Evolutionary conservation across 1,140 invertebrate genomes (phyloP).

Genomic region (Drosophila bifasciata): DNA sequence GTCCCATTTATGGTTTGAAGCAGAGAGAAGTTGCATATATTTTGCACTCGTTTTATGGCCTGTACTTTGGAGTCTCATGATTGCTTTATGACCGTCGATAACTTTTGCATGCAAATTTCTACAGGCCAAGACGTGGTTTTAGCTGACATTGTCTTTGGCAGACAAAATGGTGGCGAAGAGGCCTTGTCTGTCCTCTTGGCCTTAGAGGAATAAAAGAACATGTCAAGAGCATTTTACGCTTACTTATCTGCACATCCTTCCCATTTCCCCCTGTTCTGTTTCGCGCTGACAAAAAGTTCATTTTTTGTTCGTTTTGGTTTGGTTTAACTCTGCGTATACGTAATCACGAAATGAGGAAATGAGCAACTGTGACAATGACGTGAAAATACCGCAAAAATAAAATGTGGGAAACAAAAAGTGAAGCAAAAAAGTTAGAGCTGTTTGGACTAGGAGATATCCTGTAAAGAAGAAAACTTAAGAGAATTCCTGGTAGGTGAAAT

Average conservation of each 20-base stretch:
- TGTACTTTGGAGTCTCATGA: constrained; percentile 5
- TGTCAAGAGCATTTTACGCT: constrained; percentile 47
- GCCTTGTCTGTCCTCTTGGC: no score
- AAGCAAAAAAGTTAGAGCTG: constrained; percentile 9
- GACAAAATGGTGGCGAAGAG: not conserved
- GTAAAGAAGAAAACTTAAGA: not conserved
- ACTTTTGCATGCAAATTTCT: constrained; percentile 6
- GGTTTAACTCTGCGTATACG: constrained; percentile 53
- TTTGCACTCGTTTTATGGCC: constrained; percentile 21
- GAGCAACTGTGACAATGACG: constrained; percentile 39
- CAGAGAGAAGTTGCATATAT: constrained; percentile 10
- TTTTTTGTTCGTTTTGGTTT: constrained; percentile 10
- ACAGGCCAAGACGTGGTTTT: constrained; percentile 1
- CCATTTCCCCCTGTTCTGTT: constrained; percentile 3
- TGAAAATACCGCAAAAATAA: not conserved
- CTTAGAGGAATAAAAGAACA: constrained; percentile 13
- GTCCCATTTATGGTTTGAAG: no score
- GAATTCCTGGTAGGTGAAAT: not conserved
- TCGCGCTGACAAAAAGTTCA: constrained; percentile 33
- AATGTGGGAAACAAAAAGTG: constrained; percentile 11
- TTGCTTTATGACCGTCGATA: constrained; percentile 41
- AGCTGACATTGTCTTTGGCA: constrained; percentile 16
- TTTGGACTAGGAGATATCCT: not conserved
- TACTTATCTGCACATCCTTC: constrained; percentile 30
- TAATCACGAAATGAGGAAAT: constrained; percentile 57